A percentile compares a stretch with the other conserved stretches of the same genome.
phyloP scores from a whole-genome alignment of 1,140 invertebrate genomes.

The Papilio xuthus region DNA sequence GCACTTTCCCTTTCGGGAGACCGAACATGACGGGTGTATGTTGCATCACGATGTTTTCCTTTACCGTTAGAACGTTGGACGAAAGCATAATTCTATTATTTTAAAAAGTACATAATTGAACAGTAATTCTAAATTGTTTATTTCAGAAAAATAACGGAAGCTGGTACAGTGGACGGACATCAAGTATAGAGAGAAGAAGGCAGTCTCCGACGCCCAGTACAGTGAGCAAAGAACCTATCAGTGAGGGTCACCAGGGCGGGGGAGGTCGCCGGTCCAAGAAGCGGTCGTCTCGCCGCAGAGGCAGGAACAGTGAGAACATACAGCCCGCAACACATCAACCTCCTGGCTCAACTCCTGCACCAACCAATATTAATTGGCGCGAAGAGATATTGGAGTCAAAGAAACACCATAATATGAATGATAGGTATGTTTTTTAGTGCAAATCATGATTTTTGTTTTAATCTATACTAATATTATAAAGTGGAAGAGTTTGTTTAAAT shows the following conservation, averaged over 20 bases:
- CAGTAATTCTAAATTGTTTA: conserved; percentile 17
- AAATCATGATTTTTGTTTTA: neutral
- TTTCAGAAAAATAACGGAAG: conserved; percentile 53
- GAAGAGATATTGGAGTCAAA: conserved; percentile 75
- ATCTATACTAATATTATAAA: too few species aligned
- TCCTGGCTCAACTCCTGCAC: conserved; percentile 45
- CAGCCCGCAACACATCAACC: conserved; percentile 46
- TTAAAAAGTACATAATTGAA: too few species aligned
- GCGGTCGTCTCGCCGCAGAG: conserved; percentile 43
- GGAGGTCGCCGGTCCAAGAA: conserved; percentile 40
- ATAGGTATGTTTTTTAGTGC: conserved; percentile 53
- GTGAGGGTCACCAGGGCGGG: conserved; percentile 35
- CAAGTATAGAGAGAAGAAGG: conserved; percentile 58
- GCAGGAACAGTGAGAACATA: conserved; percentile 51
- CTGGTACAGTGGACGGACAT: conserved; percentile 52
- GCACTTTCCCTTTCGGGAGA: too few species aligned
- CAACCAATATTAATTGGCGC: conserved; percentile 62
- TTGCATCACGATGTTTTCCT: too few species aligned
- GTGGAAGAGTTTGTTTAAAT: too few species aligned
- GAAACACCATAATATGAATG: conserved; percentile 54
- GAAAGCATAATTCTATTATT: too few species aligned
- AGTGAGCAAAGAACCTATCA: conserved; percentile 38
- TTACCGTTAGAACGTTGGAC: too few species aligned
- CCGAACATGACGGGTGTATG: too few species aligned
- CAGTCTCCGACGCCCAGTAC: conserved; percentile 53